phyloP scores from a whole-genome alignment of 2,797 vertebrate species.

The Pseudochirops cupreus region DNA sequence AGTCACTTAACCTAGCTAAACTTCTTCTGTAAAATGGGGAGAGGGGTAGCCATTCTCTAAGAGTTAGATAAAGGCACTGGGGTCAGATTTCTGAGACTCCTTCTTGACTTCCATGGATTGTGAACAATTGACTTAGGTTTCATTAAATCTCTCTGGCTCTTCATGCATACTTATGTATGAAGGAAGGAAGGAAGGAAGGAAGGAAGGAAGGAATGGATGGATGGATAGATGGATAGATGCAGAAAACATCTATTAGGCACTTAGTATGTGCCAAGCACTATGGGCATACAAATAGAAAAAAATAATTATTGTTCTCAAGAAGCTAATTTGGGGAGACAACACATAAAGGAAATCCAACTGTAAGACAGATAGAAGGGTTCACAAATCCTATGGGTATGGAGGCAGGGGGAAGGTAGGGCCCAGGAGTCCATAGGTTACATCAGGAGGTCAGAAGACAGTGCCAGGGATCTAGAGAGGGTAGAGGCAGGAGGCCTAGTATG shows the following conservation, averaged over 20 bases:
- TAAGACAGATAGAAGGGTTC: neutral
- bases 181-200: neutral
- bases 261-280: neutral
- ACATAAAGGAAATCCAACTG: neutral
- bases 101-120: neutral
- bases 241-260: neutral
- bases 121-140: neutral
- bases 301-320: neutral
- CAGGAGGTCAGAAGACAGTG: neutral
- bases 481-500: neutral
- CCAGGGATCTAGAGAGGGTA: neutral
- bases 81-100: neutral
- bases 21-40: neutral
- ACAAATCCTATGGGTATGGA: neutral
- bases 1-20: neutral
- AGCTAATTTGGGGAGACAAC: neutral
- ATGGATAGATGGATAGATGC: neutral
- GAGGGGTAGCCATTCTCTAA: neutral
- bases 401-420: neutral
- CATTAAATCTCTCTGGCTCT: neutral
- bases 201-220: neutral
- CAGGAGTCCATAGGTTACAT: neutral
- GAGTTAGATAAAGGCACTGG: neutral
- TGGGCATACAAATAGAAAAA: neutral
- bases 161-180: neutral